Percentiles rank a stretch among this genome's conserved stretches.
These are phyloP conservation scores for Bombus impatiens DNA, from an alignment of 1,140 invertebrate genomes.

Conservation along the genomic window DNA sequence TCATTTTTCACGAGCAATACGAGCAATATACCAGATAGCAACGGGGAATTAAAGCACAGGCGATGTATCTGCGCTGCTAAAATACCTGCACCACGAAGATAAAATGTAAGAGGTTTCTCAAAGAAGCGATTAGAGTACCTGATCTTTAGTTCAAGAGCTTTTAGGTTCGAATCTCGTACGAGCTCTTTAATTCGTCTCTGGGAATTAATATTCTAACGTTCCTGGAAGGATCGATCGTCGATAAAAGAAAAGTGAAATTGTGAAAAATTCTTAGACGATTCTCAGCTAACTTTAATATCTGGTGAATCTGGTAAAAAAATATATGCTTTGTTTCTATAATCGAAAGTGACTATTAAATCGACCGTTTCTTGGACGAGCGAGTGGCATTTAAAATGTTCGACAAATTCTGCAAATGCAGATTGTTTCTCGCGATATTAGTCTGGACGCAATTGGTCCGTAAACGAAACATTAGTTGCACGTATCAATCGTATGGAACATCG, in stretches of 20 bases:
- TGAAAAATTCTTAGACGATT: too few species aligned
- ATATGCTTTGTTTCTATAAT: too few species aligned
- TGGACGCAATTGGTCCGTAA: background rate
- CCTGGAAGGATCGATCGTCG: background rate
- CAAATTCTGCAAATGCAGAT: too few species aligned
- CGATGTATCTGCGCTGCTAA: background rate
- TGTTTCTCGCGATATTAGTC: background rate
- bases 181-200: background rate
- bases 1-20: background rate
- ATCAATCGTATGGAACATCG: background rate
- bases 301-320: too few species aligned
- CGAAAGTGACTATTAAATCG: too few species aligned
- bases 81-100: background rate
- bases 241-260: background rate
- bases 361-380: too few species aligned
- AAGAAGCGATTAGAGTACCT: background rate
- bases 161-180: background rate
- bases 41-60: too few species aligned
- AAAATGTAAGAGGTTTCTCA: background rate
- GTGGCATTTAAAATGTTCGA: too few species aligned
- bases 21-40: too few species aligned
- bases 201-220: background rate
- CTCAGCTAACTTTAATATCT: too few species aligned
- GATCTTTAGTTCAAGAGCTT: too few species aligned
- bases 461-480: background rate